These are phyloP conservation scores for Aplysina aerophoba DNA, from an alignment of 37 sponge, comb jelly and placozoan genomes.

Conservation along the genomic window DNA sequence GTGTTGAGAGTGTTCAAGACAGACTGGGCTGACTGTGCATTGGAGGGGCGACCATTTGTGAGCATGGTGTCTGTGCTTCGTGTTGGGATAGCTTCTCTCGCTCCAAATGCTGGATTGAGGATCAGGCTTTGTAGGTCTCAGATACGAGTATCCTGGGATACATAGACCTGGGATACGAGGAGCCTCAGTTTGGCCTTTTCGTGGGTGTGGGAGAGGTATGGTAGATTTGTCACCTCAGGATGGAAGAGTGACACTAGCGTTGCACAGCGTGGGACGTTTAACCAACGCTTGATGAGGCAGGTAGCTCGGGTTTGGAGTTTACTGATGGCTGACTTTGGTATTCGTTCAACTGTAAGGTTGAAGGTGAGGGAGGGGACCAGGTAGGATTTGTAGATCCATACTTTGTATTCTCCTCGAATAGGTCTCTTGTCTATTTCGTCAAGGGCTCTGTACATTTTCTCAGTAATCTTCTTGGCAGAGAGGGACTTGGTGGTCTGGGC, in stretches of 20 bases:
- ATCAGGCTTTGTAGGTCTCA: background rate
- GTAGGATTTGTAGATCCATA: slow-evolving; percentile 11
- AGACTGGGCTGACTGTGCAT: background rate
- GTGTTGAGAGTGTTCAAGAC: background rate
- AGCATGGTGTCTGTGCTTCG: background rate
- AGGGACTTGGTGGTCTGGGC: no score
- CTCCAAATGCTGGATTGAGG: background rate
- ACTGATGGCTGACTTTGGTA: background rate
- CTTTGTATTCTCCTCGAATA: slow-evolving; percentile 38
- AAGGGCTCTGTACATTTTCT: slow-evolving; percentile 5
- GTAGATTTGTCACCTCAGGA: background rate
- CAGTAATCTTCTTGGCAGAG: slow-evolving; percentile 3
- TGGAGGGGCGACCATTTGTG: background rate
- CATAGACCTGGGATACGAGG: background rate
- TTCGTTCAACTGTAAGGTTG: background rate
- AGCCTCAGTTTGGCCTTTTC: background rate
- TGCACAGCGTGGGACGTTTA: background rate
- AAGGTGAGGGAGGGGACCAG: background rate
- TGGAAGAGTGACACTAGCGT: background rate
- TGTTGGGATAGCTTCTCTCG: background rate
- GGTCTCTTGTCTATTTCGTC: background rate
- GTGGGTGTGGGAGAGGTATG: background rate
- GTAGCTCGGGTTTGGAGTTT: background rate
- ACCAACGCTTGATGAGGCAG: background rate
- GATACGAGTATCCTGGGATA: background rate